Evolutionary conservation across 1,140 invertebrate genomes (phyloP).

Genomic region (Rhyacophila brunnea): DNA sequence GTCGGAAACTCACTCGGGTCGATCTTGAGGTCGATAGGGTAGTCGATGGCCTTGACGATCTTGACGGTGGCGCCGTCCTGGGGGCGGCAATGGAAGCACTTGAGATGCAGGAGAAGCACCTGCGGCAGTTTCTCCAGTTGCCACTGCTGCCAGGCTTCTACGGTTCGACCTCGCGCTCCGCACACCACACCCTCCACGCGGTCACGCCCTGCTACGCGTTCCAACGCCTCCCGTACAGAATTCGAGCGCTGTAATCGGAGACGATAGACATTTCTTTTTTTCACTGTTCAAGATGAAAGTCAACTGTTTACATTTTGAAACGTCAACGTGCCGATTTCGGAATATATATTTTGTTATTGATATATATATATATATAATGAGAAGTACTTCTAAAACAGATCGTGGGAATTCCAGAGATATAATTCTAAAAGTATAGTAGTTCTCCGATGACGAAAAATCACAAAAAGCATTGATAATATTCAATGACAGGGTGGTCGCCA

Average conservation of each 20-base stretch:
- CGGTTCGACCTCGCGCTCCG: slow-evolving; percentile 39
- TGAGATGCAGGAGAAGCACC: slow-evolving; percentile 82
- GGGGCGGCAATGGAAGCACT: slow-evolving; percentile 84
- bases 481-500: no score
- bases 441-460: no score
- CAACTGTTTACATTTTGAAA: no score
- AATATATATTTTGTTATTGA: no score
- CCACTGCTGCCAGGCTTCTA: slow-evolving; percentile 81
- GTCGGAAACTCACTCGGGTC: slow-evolving; percentile 83
- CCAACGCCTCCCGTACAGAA: slow-evolving; percentile 81
- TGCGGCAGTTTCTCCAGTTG: slow-evolving; percentile 83
- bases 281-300: no score
- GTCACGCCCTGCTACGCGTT: slow-evolving; percentile 79
- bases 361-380: no score
- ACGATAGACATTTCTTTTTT: neutral
- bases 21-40: slow-evolving; percentile 85
- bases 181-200: slow-evolving; percentile 82
- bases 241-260: slow-evolving; percentile 67
- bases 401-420: no score
- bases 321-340: no score
- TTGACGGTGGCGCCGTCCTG: slow-evolving; percentile 82
- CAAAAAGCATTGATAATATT: no score
- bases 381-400: no score
- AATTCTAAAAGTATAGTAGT: no score
- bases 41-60: slow-evolving; percentile 86